These are phyloP conservation scores for Apus apus DNA, from an alignment of 2,113 vertebrate genomes.

Conservation along the genomic window DNA sequence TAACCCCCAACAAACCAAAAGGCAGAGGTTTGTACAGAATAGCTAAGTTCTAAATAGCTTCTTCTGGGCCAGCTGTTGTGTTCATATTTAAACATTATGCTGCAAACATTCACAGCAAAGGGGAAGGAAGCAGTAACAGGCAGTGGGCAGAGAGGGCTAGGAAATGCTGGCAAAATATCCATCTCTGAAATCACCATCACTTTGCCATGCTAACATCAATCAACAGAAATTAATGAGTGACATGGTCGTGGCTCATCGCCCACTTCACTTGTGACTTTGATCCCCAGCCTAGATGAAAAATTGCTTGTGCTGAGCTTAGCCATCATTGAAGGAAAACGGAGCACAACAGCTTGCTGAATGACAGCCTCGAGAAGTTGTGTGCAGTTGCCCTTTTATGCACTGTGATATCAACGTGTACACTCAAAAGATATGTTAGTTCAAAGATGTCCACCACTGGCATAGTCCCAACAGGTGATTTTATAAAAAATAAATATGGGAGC, in stretches of 20 bases:
- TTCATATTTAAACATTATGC: neutral
- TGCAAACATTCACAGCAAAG: neutral
- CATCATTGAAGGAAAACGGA: neutral
- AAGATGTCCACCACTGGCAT: neutral
- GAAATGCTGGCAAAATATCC: neutral
- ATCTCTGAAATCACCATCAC: neutral
- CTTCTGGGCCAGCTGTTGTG: neutral
- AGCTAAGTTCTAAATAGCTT: neutral
- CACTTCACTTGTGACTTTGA: neutral
- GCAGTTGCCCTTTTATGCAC: neutral
- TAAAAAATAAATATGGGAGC: neutral
- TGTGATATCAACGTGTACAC: neutral
- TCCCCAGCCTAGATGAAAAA: neutral
- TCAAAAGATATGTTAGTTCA: neutral
- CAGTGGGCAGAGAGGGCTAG: neutral
- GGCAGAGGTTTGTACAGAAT: neutral
- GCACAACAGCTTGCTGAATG: neutral
- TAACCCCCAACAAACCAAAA: constrained; percentile 25
- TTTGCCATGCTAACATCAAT: neutral
- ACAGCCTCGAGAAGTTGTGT: neutral
- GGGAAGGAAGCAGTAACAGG: neutral
- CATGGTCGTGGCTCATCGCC: neutral
- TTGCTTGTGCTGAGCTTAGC: neutral
- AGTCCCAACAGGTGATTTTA: neutral
- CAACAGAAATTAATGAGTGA: neutral